Evolutionary conservation across 2,888 invertebrate species (phyloP).

Genomic region (Saturnia japonica): DNA sequence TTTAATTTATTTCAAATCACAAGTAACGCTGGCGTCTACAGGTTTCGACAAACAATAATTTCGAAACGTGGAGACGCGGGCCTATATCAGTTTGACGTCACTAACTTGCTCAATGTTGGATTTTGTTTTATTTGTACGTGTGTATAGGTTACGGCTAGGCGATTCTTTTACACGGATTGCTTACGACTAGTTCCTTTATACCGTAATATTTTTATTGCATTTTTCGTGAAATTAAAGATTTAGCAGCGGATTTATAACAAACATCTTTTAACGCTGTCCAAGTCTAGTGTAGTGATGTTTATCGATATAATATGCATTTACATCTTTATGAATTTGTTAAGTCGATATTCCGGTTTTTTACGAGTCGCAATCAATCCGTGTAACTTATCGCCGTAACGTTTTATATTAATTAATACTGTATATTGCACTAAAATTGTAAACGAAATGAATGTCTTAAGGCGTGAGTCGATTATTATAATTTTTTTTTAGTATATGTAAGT

Average conservation of each 20-base stretch:
- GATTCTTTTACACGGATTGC: background rate
- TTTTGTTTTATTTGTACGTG: conserved; percentile 33
- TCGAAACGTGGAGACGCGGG: background rate
- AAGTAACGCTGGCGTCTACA: background rate
- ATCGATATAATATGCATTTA: background rate
- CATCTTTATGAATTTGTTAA: no score
- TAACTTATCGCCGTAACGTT: background rate
- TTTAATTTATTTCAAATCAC: background rate
- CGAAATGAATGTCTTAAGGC: conserved; percentile 43
- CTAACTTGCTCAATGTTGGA: conserved; percentile 46
- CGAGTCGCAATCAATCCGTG: background rate
- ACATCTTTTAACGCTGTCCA: background rate
- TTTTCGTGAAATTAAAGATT: background rate
- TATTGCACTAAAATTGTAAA: conserved; percentile 31
- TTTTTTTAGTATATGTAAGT: conserved; percentile 69
- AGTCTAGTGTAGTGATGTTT: no score
- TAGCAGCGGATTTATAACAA: background rate
- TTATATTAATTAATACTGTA: conserved; percentile 19
- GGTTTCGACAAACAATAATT: background rate
- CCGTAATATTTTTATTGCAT: background rate
- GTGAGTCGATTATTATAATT: conserved; percentile 53
- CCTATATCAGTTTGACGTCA: conserved; percentile 22
- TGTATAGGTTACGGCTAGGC: conserved; percentile 26
- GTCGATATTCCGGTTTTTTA: background rate
- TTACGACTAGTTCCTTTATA: conserved; percentile 6